Evolutionary conservation across 1,140 invertebrate species (phyloP), one percentile per base, ranked within the genome.

Genomic region (Saccostrea cuccullata): DNA sequence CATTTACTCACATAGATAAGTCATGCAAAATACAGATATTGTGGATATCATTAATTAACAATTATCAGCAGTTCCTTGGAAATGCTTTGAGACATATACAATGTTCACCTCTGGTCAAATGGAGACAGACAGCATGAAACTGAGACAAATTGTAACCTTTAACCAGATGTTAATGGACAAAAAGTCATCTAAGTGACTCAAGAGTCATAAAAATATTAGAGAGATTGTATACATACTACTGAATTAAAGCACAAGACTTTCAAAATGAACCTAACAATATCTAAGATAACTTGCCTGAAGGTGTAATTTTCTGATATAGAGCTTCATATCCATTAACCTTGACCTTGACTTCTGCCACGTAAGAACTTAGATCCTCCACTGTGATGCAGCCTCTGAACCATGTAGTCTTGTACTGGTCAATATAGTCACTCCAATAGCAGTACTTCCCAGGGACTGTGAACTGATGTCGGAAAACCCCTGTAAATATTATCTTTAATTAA

Each of bases 381-480:
- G 87, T 87, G 17, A 94, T 73, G 26, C 88, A 87, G 23, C 94
- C 94, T 17, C 92, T 87, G 13, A 92, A 90, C 47, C 73, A 89
- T 11, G 90, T 86, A 23, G 86, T 90, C 55, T 87, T 73, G 86
- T 90, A 88, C 8, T 84, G 9, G 64, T 94, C 92, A 2, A 92
- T 87, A 67, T 86, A 90, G 30, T 90, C 92, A 85, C 92, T 92
- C 93, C 92, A 94, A 88, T 92, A 94, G 85, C 90, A 91, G 70
- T 91, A 93, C 17, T 58, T 89, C 8, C 94, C 94, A 20, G 87
- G 56, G 4, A 73, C 87, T 3, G 89, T 92, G 73, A 94, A 93
- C 84, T 88, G 85, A 82, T 93, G 90, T n/a, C 67, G 70, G 84
- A 89, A 94, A 13, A 73, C 47, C 4, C 94, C 93, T 93, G 86